Evolutionary conservation across 1,140 invertebrate genomes (phyloP).

Genomic region (Brachionus angularis): DNA sequence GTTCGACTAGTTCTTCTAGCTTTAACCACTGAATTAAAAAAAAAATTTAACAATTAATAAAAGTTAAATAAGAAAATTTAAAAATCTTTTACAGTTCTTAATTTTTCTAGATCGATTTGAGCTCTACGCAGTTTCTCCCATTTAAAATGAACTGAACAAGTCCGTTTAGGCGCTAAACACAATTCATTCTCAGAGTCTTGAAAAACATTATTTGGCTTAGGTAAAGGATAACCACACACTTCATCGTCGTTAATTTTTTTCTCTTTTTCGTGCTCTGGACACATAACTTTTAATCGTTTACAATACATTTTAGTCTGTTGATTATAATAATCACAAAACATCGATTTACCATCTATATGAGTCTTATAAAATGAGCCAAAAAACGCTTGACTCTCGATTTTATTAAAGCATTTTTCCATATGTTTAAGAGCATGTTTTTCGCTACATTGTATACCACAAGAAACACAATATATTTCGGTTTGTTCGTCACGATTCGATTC

Average conservation of each 20-base stretch:
- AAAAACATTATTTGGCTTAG: conserved; percentile 66
- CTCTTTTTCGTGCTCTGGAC: conserved; percentile 95
- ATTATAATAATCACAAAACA: conserved; percentile 98
- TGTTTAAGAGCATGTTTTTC: conserved; percentile 75
- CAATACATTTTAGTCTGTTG: conserved; percentile 84
- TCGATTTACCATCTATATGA: conserved; percentile 83
- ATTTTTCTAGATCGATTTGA: conserved; percentile 70
- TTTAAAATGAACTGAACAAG: conserved; percentile 81
- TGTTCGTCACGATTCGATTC: conserved; percentile 12
- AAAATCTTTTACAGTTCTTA: conserved; percentile 48
- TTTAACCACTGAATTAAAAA: conserved; percentile 73
- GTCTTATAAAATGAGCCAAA: conserved; percentile 91
- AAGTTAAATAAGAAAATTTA: not conserved
- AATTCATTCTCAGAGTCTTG: conserved; percentile 63
- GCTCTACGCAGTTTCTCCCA: conserved; percentile 91
- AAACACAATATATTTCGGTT: conserved; percentile 74
- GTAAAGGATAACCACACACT: conserved; percentile 84
- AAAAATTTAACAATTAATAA: conserved; percentile 43
- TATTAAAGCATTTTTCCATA: conserved; percentile 64
- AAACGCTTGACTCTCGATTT: conserved; percentile 91
- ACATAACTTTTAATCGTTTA: conserved; percentile 86
- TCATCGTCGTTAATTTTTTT: conserved; percentile 73
- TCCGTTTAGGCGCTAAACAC: conserved; percentile 81
- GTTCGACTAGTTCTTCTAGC: conserved; percentile 88
- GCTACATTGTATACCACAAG: conserved; percentile 88